Conservation (phyloP, 2,888 invertebrate species). For the Drosophila cyrtoloma region DNA sequence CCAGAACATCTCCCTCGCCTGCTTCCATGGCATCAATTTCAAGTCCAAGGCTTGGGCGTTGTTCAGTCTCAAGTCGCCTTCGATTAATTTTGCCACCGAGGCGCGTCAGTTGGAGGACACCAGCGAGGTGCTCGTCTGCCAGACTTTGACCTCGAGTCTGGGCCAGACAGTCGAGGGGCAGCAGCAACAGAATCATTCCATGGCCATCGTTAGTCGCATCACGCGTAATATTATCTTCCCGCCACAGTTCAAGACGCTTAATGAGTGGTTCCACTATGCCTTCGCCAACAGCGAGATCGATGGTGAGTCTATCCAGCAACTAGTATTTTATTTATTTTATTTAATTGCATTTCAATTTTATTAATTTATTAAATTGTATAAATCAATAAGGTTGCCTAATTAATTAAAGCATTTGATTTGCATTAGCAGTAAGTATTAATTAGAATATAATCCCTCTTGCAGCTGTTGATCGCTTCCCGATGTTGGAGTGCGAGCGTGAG, state of each 20-base stretch:
- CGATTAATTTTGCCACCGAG: constrained; percentile 96
- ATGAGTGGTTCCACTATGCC: constrained; percentile 99
- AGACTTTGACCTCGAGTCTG: constrained; percentile 95
- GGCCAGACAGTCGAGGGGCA: constrained; percentile 90
- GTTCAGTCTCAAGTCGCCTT: constrained; percentile 96
- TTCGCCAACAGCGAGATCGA: constrained; percentile 97
- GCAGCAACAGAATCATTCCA: constrained; percentile 90
- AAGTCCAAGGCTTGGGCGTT: constrained; percentile 98
- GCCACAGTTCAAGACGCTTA: constrained; percentile 96
- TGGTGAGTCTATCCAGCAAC: constrained; percentile 87
- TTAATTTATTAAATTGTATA: no score
- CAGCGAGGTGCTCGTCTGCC: constrained; percentile 93
- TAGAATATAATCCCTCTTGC: constrained; percentile 52
- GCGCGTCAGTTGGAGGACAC: constrained; percentile 93
- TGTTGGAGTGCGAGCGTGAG: constrained; percentile 91
- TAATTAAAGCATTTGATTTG: no score
- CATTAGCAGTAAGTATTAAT: neutral
- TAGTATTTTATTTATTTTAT: neutral
- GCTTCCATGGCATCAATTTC: constrained; percentile 99
- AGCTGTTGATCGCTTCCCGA: constrained; percentile 96
- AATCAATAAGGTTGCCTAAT: no score
- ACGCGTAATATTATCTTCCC: constrained; percentile 96
- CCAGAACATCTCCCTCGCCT: constrained; percentile 96
- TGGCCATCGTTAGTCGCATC: constrained; percentile 97
- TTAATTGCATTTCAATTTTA: no score